Evolutionary conservation across 2,113 vertebrate genomes (phyloP).

Genomic region (Nothobranchius furzeri): DNA sequence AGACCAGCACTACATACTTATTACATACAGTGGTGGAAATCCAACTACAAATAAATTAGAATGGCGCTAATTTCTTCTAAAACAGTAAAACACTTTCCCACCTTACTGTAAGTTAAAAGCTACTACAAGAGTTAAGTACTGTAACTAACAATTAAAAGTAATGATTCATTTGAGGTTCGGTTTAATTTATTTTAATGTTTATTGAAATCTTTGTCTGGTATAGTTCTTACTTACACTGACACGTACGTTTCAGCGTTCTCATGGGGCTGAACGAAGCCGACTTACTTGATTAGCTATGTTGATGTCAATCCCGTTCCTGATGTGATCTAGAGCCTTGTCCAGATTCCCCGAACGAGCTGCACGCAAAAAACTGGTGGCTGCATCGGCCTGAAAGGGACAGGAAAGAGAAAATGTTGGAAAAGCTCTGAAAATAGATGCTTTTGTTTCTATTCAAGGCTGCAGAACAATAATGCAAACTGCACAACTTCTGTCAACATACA

Average conservation of each 20-base stretch:
- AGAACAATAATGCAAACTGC: neutral
- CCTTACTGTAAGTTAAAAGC: neutral
- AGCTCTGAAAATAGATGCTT: neutral
- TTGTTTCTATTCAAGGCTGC: neutral
- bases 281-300: slow-evolving; percentile 95
- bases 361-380: slow-evolving; percentile 92
- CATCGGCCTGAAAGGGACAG: slow-evolving; percentile 81
- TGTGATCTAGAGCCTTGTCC: slow-evolving; percentile 94
- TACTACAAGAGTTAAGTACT: neutral
- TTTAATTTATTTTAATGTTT: slow-evolving; percentile 16
- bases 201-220: slow-evolving; percentile 2
- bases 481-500: neutral
- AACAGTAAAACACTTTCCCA: no score
- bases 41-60: no score
- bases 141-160: slow-evolving; percentile 1
- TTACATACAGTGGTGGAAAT: no score
- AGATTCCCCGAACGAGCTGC: slow-evolving; percentile 95
- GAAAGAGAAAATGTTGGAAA: neutral
- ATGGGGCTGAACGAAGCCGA: neutral
- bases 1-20: no score
- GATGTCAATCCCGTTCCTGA: slow-evolving; percentile 93
- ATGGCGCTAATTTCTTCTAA: no score
- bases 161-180: slow-evolving; percentile 1
- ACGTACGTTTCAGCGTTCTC: neutral
- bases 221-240: slow-evolving; percentile 6